A percentile compares a stretch with the other conserved stretches of the same genome.
Evolutionary conservation across 2,797 vertebrate genomes (phyloP).

Genomic region (Channallabes apus): DNA sequence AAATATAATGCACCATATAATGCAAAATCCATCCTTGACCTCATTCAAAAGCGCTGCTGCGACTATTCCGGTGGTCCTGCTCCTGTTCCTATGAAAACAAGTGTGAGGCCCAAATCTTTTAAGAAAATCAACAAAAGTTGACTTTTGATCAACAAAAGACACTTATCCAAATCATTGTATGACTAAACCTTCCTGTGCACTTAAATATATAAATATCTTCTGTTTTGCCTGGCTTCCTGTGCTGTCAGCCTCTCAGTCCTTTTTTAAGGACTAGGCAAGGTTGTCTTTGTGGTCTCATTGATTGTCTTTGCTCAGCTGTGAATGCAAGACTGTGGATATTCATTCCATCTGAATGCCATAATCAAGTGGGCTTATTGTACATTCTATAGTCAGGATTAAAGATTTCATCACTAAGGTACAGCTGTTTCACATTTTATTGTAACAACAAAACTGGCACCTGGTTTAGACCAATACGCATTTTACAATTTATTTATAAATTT

Average conservation of each 20-base stretch:
- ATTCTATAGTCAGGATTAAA: not conserved
- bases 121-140: slow-evolving; percentile 1
- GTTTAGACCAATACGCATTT: not conserved
- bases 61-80: slow-evolving; percentile 5
- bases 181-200: slow-evolving; percentile 40
- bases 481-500: too few species aligned
- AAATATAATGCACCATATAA: not conserved
- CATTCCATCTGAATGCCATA: not conserved
- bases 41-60: not conserved
- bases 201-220: slow-evolving; percentile 32
- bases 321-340: not conserved
- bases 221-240: not conserved
- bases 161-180: slow-evolving; percentile 46
- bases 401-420: not conserved
- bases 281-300: not conserved
- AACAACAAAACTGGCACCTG: not conserved
- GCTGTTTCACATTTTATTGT: not conserved
- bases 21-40: not conserved
- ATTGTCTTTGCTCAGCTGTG: slow-evolving; percentile 4
- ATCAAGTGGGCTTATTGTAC: not conserved
- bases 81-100: slow-evolving; percentile 12
- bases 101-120: slow-evolving; percentile 20
- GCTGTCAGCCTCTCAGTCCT: not conserved
- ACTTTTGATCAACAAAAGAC: slow-evolving; percentile 21
- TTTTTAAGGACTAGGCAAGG: not conserved